A percentile compares a stretch with the other conserved stretches of the same genome.
Conservation (phyloP, 2,888 invertebrate genomes). For the Tipula lateralis region DNA sequence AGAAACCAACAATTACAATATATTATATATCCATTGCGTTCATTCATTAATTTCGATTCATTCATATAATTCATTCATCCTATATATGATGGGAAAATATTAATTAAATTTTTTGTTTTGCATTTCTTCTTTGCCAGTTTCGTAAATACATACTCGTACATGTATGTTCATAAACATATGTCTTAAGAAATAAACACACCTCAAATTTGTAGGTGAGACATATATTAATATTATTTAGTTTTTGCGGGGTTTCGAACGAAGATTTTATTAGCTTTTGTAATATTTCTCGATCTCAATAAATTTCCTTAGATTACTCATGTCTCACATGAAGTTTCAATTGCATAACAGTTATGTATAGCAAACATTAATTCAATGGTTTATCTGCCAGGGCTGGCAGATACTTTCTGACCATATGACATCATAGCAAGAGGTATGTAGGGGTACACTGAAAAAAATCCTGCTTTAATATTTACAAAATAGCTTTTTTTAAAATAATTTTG, state of each 20-base stretch:
- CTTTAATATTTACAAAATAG: too few species aligned
- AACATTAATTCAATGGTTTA: too few species aligned
- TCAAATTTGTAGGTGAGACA: background rate
- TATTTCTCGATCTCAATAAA: background rate
- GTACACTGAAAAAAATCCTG: too few species aligned
- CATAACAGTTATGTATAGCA: too few species aligned
- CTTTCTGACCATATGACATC: too few species aligned
- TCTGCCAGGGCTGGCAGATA: too few species aligned
- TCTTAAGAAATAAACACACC: background rate
- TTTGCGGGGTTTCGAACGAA: background rate
- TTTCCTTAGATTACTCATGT: background rate
- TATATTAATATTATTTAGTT: background rate
- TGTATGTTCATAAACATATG: background rate
- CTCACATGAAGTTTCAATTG: background rate
- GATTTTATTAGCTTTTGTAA: background rate
- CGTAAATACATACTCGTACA: background rate
- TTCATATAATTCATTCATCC: background rate
- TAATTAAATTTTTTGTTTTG: background rate
- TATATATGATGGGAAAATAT: background rate
- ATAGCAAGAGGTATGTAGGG: too few species aligned
- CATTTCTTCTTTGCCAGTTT: background rate
- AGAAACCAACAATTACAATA: background rate
- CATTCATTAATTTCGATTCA: background rate
- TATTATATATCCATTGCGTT: background rate
- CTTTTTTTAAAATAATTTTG: too few species aligned